Evolutionary conservation across 2,113 vertebrate species (phyloP).

Genomic region (Erpornis zantholeuca): DNA sequence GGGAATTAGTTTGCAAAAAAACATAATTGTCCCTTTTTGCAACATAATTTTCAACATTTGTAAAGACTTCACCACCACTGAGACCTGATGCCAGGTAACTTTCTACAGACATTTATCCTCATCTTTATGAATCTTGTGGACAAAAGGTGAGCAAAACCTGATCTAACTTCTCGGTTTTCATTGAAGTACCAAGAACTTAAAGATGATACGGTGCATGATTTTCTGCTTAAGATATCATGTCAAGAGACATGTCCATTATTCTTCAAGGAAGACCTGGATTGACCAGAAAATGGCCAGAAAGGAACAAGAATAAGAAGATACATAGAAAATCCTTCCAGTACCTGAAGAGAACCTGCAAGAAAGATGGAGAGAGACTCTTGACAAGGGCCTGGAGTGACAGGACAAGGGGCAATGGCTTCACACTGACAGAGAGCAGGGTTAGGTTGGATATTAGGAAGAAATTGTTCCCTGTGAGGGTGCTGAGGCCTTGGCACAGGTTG

Average conservation of each 20-base stretch:
- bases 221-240: background rate
- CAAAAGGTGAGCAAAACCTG: background rate
- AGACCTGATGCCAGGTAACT: background rate
- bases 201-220: fast-evolving
- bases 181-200: background rate
- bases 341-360: background rate
- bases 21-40: background rate
- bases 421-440: fast-evolving
- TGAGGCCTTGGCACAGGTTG: background rate
- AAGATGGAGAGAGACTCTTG: background rate
- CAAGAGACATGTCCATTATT: background rate
- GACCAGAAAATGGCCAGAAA: background rate
- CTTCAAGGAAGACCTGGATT: background rate
- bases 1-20: background rate
- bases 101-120: background rate
- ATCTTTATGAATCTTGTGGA: background rate
- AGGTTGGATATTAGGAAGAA: fast-evolving
- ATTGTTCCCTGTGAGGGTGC: fast-evolving
- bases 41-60: background rate
- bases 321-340: background rate
- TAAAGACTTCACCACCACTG: background rate
- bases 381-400: background rate
- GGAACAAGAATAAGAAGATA: background rate
- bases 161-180: background rate
- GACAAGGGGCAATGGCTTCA: background rate